Evolutionary conservation across 2,888 invertebrate genomes (phyloP).

Genomic region (Oscheius sp.): DNA sequence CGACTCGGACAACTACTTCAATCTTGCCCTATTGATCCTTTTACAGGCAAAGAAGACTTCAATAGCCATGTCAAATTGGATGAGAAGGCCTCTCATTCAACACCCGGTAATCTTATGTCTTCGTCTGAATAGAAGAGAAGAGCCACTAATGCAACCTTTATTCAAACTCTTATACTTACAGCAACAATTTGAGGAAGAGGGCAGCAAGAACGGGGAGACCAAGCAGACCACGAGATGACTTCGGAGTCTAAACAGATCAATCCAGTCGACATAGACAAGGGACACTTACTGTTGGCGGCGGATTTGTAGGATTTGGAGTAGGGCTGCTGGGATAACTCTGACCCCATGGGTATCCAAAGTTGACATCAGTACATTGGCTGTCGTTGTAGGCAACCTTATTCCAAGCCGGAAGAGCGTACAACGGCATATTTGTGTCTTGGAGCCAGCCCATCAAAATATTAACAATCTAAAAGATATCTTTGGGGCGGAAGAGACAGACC

Average conservation of each 20-base stretch:
- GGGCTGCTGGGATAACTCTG: not conserved
- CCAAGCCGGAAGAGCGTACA: constrained; percentile 39
- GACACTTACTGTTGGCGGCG: too few species aligned
- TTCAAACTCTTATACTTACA: too few species aligned
- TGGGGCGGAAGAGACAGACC: constrained; percentile 11
- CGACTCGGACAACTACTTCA: not conserved
- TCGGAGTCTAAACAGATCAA: too few species aligned
- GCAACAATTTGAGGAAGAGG: too few species aligned
- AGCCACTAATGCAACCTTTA: not conserved
- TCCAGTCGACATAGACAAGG: too few species aligned
- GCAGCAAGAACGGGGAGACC: too few species aligned
- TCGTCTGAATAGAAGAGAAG: constrained; percentile 2
- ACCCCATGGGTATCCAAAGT: constrained; percentile 46
- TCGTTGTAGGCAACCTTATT: constrained; percentile 34
- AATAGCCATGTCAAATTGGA: constrained; percentile 25
- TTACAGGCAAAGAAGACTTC: not conserved
- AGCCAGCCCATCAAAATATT: constrained; percentile 49
- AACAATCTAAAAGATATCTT: constrained; percentile 21
- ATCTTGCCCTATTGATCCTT: too few species aligned
- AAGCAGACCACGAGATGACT: too few species aligned
- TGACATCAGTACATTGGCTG: constrained; percentile 16
- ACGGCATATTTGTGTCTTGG: constrained; percentile 25
- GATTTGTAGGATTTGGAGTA: too few species aligned
- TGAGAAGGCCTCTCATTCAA: constrained; percentile 31
- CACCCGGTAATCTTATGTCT: constrained; percentile 31